phyloP scores from a whole-genome alignment of 2,113 vertebrate species.

The Lepus europaeus region DNA sequence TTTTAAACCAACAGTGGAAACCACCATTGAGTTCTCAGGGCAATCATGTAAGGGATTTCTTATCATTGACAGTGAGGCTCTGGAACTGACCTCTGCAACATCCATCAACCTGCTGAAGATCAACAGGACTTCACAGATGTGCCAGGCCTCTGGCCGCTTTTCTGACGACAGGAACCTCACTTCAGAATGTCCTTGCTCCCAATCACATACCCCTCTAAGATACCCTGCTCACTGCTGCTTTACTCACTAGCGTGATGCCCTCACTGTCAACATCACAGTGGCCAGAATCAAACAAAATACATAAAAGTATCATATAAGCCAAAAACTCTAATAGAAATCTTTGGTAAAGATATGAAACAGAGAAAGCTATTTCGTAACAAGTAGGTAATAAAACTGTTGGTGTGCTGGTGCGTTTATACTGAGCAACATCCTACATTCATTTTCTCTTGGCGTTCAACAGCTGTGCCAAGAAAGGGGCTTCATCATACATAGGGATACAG shows the following conservation, averaged over 20 bases:
- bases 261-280: background rate
- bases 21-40: background rate
- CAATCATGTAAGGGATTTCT: background rate
- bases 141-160: background rate
- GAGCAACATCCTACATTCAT: background rate
- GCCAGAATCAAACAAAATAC: constrained; percentile 29
- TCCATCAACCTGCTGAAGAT: background rate
- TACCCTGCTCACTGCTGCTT: background rate
- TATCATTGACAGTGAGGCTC: background rate
- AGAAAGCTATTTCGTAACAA: background rate
- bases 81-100: background rate
- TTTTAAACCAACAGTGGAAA: background rate
- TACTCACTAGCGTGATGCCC: background rate
- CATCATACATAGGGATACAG: background rate
- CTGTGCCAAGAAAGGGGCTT: background rate
- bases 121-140: background rate
- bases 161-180: background rate
- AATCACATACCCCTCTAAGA: background rate
- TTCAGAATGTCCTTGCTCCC: background rate
- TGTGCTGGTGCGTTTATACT: background rate
- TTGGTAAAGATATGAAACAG: background rate
- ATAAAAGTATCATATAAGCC: background rate
- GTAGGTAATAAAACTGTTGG: background rate
- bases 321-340: constrained; percentile 14
- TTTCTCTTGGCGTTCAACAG: background rate